A percentile compares a stretch with the other conserved stretches of the same genome.
phyloP scores from a whole-genome alignment of 2,888 invertebrate species.

The Noctua pronuba region DNA sequence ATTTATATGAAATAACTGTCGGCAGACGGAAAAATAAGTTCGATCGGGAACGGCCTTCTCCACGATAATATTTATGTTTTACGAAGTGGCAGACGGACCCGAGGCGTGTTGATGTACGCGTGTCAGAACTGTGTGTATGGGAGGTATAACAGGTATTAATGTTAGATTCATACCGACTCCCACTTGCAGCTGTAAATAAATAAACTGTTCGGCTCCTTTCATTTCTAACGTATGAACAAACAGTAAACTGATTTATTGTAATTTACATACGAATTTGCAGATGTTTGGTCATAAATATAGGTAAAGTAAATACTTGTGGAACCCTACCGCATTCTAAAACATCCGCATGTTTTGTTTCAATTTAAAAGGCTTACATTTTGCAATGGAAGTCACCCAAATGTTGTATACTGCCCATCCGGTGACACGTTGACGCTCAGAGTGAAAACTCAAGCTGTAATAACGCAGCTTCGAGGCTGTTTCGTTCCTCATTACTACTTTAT shows the following conservation, averaged over 20 bases:
- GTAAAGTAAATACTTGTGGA: constrained; percentile 59
- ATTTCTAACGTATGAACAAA: constrained; percentile 71
- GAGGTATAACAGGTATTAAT: constrained; percentile 74
- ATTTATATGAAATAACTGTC: constrained; percentile 91
- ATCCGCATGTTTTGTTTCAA: constrained; percentile 39
- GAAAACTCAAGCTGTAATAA: constrained; percentile 43
- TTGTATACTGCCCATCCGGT: constrained; percentile 39
- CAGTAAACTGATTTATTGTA: constrained; percentile 69
- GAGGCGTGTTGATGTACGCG: constrained; percentile 82
- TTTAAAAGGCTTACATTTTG: constrained; percentile 48
- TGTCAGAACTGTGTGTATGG: constrained; percentile 80
- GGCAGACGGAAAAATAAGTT: constrained; percentile 90
- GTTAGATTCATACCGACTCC: constrained; percentile 73
- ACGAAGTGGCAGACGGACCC: constrained; percentile 84
- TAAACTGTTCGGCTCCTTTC: constrained; percentile 74
- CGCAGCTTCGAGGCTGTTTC: constrained; percentile 66
- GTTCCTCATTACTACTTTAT: constrained; percentile 79
- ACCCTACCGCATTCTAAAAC: constrained; percentile 42
- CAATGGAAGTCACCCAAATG: constrained; percentile 38
- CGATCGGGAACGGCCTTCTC: constrained; percentile 88
- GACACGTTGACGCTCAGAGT: constrained; percentile 51
- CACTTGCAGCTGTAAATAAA: constrained; percentile 73
- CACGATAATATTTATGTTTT: constrained; percentile 90
- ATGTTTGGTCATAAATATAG: constrained; percentile 68
- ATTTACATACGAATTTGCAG: constrained; percentile 67